Conservation (phyloP, 2,888 invertebrate species). For the Lithophane ornitopus region DNA sequence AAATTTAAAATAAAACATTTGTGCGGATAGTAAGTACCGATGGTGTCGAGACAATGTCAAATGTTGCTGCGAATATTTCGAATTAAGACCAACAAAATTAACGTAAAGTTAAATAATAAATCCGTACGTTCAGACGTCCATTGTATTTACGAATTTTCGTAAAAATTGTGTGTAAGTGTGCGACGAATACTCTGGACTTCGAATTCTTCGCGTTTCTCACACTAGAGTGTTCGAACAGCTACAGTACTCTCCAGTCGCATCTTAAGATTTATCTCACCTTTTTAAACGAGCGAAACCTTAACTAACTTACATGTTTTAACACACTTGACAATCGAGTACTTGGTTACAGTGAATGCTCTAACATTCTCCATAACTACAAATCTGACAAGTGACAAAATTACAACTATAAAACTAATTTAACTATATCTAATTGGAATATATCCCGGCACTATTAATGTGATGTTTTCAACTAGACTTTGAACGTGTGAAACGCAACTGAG, state of each 20-base stretch:
- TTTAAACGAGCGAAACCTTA: slow-evolving; percentile 21
- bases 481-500: slow-evolving; percentile 20
- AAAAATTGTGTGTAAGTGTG: not conserved
- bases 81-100: slow-evolving; percentile 51
- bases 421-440: slow-evolving; percentile 60
- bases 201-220: slow-evolving; percentile 3
- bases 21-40: slow-evolving; percentile 88
- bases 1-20: slow-evolving; percentile 79
- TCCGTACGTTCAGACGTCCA: slow-evolving; percentile 45
- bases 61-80: slow-evolving; percentile 53
- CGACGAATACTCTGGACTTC: not conserved
- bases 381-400: slow-evolving; percentile 29
- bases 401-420: slow-evolving; percentile 56
- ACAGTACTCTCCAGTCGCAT: slow-evolving; percentile 37
- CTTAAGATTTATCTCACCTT: slow-evolving; percentile 11
- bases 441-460: slow-evolving; percentile 61
- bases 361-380: slow-evolving; percentile 11
- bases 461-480: slow-evolving; percentile 55
- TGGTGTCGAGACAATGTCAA: slow-evolving; percentile 60
- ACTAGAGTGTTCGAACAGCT: slow-evolving; percentile 10
- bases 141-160: not conserved
- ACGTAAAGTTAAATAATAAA: slow-evolving; percentile 25
- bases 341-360: slow-evolving; percentile 13
- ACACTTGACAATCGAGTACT: slow-evolving; percentile 20
- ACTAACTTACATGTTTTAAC: slow-evolving; percentile 18